Percentiles rank a stretch among this genome's conserved stretches.
Conservation (phyloP, 1,140 invertebrate genomes). For the Brevipalpus yothersi region DNA sequence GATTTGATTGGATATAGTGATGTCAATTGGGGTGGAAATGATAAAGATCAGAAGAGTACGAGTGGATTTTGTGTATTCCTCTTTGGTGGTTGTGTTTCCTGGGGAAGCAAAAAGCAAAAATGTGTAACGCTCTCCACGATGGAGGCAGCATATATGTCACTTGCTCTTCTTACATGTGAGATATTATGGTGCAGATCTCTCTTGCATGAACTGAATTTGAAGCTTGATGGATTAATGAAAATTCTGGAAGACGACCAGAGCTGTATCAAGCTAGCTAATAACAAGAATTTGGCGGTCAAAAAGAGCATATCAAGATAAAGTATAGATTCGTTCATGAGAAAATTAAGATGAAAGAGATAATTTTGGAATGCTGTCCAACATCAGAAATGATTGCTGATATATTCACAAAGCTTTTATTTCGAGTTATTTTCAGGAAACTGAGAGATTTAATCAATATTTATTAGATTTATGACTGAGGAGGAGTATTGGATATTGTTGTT, state of each 20-base stretch:
- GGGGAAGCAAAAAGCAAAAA: constrained; percentile 16
- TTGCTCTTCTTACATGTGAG: constrained; percentile 18
- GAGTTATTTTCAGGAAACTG: not conserved
- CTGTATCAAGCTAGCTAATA: constrained; percentile 13
- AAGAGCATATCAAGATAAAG: constrained; percentile 15
- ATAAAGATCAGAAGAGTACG: not conserved
- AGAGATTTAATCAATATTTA: no score
- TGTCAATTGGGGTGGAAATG: constrained; percentile 8
- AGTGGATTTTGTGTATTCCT: constrained; percentile 13
- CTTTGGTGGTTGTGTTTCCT: constrained; percentile 13
- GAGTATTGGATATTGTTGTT: no score
- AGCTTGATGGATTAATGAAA: not conserved
- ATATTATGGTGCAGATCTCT: constrained; percentile 13
- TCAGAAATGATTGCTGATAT: constrained; percentile 9
- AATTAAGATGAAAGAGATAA: constrained; percentile 19
- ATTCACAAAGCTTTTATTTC: constrained; percentile 7
- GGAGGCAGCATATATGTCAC: constrained; percentile 19
- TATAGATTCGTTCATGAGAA: no score
- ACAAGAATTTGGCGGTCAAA: constrained; percentile 11
- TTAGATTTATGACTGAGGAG: no score
- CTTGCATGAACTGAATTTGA: constrained; percentile 2
- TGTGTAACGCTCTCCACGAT: constrained; percentile 16
- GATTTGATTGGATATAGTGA: constrained; percentile 1
- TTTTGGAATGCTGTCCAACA: constrained; percentile 1
- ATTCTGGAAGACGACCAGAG: constrained; percentile 13